Evolutionary conservation across 2,797 vertebrate genomes (phyloP).

Genomic region (Gambelia wislizenii): DNA sequence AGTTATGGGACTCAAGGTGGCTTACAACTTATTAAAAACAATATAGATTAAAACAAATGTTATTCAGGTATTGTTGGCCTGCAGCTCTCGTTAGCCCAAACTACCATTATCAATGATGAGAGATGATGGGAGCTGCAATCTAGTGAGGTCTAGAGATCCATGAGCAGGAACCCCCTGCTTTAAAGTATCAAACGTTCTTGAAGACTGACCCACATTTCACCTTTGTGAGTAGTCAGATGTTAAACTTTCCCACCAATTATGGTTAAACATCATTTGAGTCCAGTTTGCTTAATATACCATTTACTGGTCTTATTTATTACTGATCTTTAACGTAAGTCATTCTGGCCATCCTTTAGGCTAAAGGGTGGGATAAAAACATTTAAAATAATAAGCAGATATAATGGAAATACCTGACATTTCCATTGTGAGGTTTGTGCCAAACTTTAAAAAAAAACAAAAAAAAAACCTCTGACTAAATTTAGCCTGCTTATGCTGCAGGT

Average conservation of each 20-base stretch:
- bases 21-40: too few species aligned
- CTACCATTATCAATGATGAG: background rate
- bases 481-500: background rate
- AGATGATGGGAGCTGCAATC: background rate
- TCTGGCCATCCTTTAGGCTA: background rate
- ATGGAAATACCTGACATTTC: background rate
- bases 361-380: background rate
- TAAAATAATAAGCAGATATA: background rate
- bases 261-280: background rate
- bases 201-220: background rate
- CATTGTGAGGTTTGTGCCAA: background rate
- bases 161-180: background rate
- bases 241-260: background rate
- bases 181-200: background rate
- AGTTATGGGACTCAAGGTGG: too few species aligned
- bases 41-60: background rate
- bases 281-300: background rate
- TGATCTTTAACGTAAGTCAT: background rate
- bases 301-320: background rate
- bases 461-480: background rate
- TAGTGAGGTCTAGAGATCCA: background rate
- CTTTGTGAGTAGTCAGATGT: background rate
- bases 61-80: background rate
- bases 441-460: too few species aligned
- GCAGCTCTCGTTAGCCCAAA: background rate